Evolutionary conservation across 2,888 invertebrate species (phyloP).

Genomic region (Criorhina ranunculi): DNA sequence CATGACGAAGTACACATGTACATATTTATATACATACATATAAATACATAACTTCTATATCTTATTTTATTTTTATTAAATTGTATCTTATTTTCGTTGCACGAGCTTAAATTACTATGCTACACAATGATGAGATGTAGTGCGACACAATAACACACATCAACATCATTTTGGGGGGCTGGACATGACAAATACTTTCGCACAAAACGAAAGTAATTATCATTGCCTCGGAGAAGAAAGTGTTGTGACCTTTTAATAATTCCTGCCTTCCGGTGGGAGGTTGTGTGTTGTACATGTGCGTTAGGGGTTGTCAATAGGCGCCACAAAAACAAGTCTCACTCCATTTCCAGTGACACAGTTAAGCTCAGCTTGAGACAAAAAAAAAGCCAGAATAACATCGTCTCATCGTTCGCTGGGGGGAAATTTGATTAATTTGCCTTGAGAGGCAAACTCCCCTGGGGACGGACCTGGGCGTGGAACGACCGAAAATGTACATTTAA

Average conservation of each 20-base stretch:
- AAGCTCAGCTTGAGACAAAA: too few species aligned
- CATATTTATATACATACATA: not conserved
- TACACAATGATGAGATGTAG: not conserved
- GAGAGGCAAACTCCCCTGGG: too few species aligned
- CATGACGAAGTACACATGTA: slow-evolving; percentile 1
- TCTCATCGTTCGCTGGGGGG: too few species aligned
- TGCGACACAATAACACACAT: slow-evolving; percentile 2
- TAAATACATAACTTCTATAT: slow-evolving; percentile 1
- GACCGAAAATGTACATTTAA: slow-evolving; percentile 11
- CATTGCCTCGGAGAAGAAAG: slow-evolving; percentile 16
- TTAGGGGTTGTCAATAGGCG: not conserved
- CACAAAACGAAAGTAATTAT: slow-evolving; percentile 1
- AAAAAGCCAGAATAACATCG: too few species aligned
- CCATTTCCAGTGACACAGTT: too few species aligned
- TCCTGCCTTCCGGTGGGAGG: slow-evolving; percentile 1
- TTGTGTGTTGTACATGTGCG: not conserved
- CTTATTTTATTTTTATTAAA: slow-evolving; percentile 37
- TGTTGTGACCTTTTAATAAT: slow-evolving; percentile 21
- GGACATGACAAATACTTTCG: not conserved
- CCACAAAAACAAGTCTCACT: too few species aligned
- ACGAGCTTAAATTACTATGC: not conserved
- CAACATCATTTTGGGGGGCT: not conserved
- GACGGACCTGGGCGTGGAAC: not conserved
- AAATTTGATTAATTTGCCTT: too few species aligned
- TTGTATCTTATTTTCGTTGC: slow-evolving; percentile 3